Conservation (phyloP, 2,113 vertebrate species). For the Xenus cinereus region DNA sequence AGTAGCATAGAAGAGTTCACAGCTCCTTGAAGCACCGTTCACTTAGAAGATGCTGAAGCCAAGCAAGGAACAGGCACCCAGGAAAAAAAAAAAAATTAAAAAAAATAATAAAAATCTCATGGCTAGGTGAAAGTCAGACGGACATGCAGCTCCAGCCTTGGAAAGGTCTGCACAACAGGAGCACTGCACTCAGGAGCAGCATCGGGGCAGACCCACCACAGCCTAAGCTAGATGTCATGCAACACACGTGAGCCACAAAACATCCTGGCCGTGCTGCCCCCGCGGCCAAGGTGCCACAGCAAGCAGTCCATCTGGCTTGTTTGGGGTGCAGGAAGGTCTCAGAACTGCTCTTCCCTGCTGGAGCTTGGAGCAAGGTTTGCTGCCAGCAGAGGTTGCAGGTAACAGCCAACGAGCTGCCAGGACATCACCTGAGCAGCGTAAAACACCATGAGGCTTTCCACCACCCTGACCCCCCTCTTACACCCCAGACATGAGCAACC, state of each 20-base stretch:
- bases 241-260: not conserved
- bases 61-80: not conserved
- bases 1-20: not conserved
- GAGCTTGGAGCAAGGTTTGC: not conserved
- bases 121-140: not conserved
- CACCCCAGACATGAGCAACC: not conserved
- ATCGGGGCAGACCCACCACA: not conserved
- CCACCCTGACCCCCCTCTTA: not conserved
- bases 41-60: not conserved
- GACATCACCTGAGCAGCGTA: not conserved
- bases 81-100: no score
- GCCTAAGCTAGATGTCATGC: not conserved
- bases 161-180: not conserved
- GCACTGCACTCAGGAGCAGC: not conserved
- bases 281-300: rapidly evolving
- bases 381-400: not conserved
- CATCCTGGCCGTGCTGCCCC: rapidly evolving
- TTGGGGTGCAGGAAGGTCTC: not conserved
- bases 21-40: not conserved
- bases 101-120: not conserved
- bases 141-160: not conserved
- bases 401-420: not conserved
- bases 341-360: not conserved
- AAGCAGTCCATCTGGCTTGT: not conserved
- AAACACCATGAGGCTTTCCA: not conserved